Evolutionary conservation across 2,888 invertebrate species (phyloP).

Genomic region (Pinctada fucata): DNA sequence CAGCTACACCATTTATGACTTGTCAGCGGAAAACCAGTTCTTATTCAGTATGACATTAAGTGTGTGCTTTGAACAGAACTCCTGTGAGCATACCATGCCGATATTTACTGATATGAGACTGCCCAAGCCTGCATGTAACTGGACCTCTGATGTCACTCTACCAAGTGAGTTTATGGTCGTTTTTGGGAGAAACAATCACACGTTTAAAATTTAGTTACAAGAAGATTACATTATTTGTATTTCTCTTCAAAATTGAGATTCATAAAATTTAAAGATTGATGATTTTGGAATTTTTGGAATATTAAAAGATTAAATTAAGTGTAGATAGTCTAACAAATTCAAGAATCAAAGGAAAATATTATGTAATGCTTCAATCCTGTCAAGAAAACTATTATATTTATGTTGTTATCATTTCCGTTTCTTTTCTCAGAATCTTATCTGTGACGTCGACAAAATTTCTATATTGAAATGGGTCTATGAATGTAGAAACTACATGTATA

Average conservation of each 20-base stretch:
- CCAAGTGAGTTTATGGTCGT: slow-evolving; percentile 7
- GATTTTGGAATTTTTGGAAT: no score
- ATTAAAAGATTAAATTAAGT: no score
- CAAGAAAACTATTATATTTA: neutral
- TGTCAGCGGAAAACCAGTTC: slow-evolving; percentile 22
- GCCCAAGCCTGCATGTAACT: slow-evolving; percentile 41
- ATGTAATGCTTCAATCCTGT: neutral
- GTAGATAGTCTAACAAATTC: neutral
- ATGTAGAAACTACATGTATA: no score
- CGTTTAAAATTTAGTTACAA: no score
- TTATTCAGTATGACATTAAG: slow-evolving; percentile 22
- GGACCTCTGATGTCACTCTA: slow-evolving; percentile 25
- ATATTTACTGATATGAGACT: slow-evolving; percentile 32
- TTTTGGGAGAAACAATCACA: no score
- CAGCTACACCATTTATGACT: slow-evolving; percentile 21
- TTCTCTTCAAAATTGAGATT: no score
- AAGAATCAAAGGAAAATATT: neutral
- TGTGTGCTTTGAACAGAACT: slow-evolving; percentile 25
- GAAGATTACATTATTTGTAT: no score
- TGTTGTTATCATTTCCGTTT: no score
- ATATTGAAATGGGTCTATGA: no score
- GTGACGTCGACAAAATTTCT: no score
- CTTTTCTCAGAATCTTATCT: no score
- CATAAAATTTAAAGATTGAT: no score
- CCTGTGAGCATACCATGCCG: slow-evolving; percentile 34